These are phyloP conservation scores for Shinisaurus crocodilurus DNA, from an alignment of 2,113 vertebrate species.

Conservation along the genomic window DNA sequence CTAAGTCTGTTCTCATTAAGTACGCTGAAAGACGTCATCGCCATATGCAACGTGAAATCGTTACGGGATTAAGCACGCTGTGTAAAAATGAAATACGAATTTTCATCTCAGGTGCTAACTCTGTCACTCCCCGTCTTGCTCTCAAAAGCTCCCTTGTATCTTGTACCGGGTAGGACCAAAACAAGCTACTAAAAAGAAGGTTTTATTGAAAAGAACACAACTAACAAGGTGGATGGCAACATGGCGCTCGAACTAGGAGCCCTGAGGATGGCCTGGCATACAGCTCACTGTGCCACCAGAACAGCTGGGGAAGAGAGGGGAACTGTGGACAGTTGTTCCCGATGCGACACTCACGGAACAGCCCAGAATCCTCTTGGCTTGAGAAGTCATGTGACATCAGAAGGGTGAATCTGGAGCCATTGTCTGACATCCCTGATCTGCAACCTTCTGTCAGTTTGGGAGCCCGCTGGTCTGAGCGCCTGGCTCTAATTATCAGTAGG, in stretches of 20 bases:
- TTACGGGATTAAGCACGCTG: slow-evolving; percentile 96
- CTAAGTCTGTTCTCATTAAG: slow-evolving; percentile 98
- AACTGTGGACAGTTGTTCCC: background rate
- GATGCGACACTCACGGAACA: background rate
- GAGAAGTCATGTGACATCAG: background rate
- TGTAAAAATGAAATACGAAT: slow-evolving; percentile 95
- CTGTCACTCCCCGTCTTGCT: background rate
- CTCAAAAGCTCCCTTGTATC: slow-evolving; percentile 5
- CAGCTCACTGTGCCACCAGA: too few species aligned
- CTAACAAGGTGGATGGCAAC: too few species aligned
- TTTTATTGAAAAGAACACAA: background rate
- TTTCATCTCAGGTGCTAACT: slow-evolving; percentile 81
- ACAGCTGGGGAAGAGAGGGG: background rate
- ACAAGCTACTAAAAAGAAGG: slow-evolving; percentile 22
- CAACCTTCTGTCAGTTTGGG: fast-evolving
- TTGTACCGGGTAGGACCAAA: background rate
- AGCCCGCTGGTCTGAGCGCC: background rate
- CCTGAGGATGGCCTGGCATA: background rate
- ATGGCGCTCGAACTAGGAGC: background rate
- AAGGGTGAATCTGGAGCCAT: background rate
- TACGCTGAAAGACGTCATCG: slow-evolving; percentile 94
- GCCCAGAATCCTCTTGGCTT: background rate
- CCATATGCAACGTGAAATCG: slow-evolving; percentile 92
- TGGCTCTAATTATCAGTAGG: background rate
- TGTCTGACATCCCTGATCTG: background rate